Evolutionary conservation across 2,113 vertebrate species (phyloP), one percentile per base, ranked within the genome.

Genomic region (Muntiacus reevesi): DNA sequence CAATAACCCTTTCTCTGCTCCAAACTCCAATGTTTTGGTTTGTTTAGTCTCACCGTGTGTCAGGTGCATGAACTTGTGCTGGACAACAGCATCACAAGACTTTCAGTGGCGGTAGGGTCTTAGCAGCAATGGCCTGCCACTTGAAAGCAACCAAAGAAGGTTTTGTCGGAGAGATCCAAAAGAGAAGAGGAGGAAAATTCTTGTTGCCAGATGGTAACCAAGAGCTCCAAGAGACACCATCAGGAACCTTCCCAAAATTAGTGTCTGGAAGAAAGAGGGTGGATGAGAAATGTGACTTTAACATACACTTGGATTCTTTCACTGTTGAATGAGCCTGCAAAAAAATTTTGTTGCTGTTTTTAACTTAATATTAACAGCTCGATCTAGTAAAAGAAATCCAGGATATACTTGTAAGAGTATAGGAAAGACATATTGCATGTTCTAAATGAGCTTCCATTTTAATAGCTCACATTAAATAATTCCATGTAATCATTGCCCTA

Each of bases 381-480:
- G 4, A 55, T 76, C 76, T 74, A 82, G 43, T 43, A 91, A 95
- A 8, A 50, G 57, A 85, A 93, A 81, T 5, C 5, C 50, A 86
- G 17, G 7, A 85, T 90, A 60, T 60, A 43, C 36, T 85, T 92
- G 11, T 62, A 54, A 95, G 81, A 87, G 17, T 94, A 78, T 91
- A 90, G 47, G n/a, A 87, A 92, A 86, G 71, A 78, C 82, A 95
- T 62, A 94, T 14, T 90, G 13, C 10, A 57, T 5, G 1, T 92
- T 88, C 50, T 90, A 95, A 97, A 95, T 96, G 33, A 93, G 93
- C 82, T 89, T 96, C 21, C 50, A 93, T 89, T 86, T 97, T 95
- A 95, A 94, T 83, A 96, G 83, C 85, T 88, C 50, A 93, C 23
- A 64, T 92, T 95, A 97, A 97, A 94, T 96, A 98, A 96, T 95